Percentiles rank a stretch among this genome's conserved stretches.
These are phyloP conservation scores for Ifrita kowaldi DNA, from an alignment of 2,113 vertebrate genomes.

Conservation along the genomic window DNA sequence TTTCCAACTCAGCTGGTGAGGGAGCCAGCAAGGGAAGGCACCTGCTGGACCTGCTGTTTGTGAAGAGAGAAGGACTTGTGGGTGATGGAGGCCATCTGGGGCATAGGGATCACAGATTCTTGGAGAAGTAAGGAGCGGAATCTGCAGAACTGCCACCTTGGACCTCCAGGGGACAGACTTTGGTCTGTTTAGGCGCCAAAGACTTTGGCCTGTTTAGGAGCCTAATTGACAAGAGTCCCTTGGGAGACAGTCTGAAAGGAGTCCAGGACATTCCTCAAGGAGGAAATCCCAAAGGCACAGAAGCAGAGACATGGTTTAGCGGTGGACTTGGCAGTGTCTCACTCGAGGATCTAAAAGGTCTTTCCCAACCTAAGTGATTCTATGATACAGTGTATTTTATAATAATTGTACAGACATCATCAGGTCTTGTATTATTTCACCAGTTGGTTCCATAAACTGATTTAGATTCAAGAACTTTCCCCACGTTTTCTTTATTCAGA, in stretches of 20 bases:
- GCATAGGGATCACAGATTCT: fast-evolving
- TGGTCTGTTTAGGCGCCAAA: neutral
- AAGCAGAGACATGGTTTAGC: neutral
- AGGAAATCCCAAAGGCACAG: neutral
- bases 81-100: neutral
- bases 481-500: neutral
- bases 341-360: neutral
- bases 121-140: neutral
- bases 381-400: neutral
- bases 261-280: neutral
- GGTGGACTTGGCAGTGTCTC: neutral
- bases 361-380: neutral
- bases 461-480: neutral
- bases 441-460: neutral
- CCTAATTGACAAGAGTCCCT: neutral
- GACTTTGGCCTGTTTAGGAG: neutral
- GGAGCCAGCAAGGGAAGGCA: neutral
- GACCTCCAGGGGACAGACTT: neutral
- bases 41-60: neutral
- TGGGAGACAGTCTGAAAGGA: neutral
- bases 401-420: neutral
- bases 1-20: neutral
- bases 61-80: neutral
- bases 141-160: neutral
- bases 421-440: neutral